Conservation (phyloP, 1,140 invertebrate genomes). For the Drosophila burlai region DNA sequence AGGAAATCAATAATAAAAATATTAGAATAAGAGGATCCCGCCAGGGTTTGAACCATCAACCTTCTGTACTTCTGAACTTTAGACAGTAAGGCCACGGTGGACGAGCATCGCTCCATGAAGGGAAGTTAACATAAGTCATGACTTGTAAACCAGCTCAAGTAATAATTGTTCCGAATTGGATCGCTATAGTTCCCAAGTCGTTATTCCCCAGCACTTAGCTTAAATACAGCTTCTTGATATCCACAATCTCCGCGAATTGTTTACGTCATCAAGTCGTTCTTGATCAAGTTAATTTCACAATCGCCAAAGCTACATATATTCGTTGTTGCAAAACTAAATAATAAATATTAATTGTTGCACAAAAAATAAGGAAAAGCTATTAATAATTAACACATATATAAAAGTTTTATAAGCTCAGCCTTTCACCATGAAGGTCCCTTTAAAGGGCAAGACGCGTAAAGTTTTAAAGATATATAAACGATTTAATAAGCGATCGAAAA, state of each 20-base stretch:
- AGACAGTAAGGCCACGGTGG: neutral
- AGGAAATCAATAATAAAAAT: neutral
- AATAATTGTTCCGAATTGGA: too few species aligned
- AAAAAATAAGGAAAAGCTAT: neutral
- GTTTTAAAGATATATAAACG: neutral
- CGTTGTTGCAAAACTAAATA: neutral
- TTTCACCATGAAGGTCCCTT: neutral
- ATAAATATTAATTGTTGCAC: neutral
- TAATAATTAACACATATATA: too few species aligned
- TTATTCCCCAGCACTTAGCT: neutral
- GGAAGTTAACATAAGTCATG: neutral
- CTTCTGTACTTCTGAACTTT: neutral
- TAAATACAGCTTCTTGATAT: neutral
- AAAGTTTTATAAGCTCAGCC: neutral
- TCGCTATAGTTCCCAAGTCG: constrained; percentile 2
- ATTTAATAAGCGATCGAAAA: neutral
- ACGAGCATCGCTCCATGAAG: neutral
- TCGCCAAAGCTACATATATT: neutral
- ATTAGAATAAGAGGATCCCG: neutral
- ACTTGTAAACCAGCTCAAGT: neutral
- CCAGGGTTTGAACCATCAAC: neutral
- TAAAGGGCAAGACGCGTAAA: neutral
- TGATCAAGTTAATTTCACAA: neutral
- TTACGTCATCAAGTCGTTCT: neutral
- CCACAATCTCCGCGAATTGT: neutral